Evolutionary conservation across 2,113 vertebrate species (phyloP).

Genomic region (Tylochromis polylepis): DNA sequence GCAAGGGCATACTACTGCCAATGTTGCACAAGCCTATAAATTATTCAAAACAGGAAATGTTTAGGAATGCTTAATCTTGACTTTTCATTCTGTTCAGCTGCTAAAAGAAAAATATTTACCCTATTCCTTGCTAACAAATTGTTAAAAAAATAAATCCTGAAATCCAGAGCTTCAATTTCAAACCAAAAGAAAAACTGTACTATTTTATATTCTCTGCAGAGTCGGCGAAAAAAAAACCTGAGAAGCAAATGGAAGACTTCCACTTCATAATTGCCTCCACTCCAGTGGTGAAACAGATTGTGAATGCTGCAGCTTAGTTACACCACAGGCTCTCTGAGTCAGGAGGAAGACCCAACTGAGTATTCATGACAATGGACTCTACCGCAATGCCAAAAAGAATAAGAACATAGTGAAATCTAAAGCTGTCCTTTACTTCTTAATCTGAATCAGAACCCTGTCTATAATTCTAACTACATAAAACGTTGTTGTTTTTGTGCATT

Average conservation of each 20-base stretch:
- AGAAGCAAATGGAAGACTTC: neutral
- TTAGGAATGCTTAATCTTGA: neutral
- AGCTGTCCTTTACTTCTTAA: neutral
- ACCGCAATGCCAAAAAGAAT: neutral
- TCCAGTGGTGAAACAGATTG: conserved; percentile 1
- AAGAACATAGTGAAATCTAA: neutral
- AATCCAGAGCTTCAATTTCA: neutral
- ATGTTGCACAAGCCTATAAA: neutral
- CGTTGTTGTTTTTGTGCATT: neutral
- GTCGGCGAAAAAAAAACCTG: neutral
- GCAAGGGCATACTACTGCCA: neutral
- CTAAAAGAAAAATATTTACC: neutral
- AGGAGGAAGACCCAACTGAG: neutral
- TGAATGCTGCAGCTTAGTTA: neutral
- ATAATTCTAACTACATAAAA: neutral
- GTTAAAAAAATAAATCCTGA: neutral
- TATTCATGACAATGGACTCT: neutral
- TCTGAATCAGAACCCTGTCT: neutral
- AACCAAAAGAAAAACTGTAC: neutral
- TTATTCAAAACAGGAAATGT: neutral
- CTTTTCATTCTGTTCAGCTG: neutral
- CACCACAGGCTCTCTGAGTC: neutral
- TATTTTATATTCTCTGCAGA: neutral
- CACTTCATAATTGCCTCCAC: neutral
- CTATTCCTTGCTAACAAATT: neutral